Evolutionary conservation across 2,888 invertebrate genomes (phyloP).

Genomic region (Parapristionchus giblindavisi): DNA sequence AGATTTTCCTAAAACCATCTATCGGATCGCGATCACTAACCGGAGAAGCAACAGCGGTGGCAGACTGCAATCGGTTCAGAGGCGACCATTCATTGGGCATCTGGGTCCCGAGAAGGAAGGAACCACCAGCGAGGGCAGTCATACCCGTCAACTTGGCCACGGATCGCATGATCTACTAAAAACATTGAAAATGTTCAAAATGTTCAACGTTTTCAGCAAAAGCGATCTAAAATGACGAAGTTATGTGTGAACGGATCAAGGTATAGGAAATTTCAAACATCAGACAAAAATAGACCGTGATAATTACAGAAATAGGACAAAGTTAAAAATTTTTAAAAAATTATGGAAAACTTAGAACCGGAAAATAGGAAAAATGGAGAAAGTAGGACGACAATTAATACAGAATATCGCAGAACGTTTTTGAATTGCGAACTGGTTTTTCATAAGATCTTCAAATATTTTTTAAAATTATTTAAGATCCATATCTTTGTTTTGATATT

Average conservation of each 20-base stretch:
- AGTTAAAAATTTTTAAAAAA: neutral
- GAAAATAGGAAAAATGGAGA: neutral
- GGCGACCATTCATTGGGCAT: slow-evolving; percentile 33
- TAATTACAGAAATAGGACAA: neutral
- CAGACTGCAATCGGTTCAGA: slow-evolving; percentile 34
- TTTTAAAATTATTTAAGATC: no score
- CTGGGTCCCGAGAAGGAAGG: slow-evolving; percentile 46
- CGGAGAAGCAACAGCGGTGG: slow-evolving; percentile 40
- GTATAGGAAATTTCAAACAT: neutral
- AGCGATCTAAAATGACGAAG: no score
- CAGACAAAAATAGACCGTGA: neutral
- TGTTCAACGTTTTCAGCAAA: no score
- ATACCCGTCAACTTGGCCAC: slow-evolving; percentile 17
- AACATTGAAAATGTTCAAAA: no score
- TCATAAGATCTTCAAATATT: no score
- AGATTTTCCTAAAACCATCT: neutral
- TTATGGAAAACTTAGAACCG: neutral
- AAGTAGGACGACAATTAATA: no score
- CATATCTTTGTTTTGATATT: no score
- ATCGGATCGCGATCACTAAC: neutral
- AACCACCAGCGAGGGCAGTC: slow-evolving; percentile 43
- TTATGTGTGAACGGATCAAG: neutral
- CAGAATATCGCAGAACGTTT: no score
- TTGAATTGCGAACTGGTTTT: no score
- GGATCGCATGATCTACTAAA: slow-evolving; percentile 12